These are phyloP conservation scores for Poecile atricapillus DNA, from an alignment of 2,113 vertebrate species.

Conservation along the genomic window DNA sequence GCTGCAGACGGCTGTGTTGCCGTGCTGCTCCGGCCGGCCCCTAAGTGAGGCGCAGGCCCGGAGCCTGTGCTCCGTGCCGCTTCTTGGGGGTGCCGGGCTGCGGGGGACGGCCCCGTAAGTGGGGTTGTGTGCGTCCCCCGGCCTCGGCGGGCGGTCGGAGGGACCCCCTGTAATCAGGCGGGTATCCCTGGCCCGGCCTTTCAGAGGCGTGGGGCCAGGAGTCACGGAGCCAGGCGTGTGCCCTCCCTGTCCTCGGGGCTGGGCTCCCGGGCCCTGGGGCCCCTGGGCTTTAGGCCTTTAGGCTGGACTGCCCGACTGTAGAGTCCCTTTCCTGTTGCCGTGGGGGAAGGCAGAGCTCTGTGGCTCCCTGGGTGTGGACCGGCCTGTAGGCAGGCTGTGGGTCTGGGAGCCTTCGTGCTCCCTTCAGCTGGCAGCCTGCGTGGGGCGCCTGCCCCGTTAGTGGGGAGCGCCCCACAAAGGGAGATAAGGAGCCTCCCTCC, in stretches of 20 bases:
- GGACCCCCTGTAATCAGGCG: no score
- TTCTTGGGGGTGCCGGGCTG: background rate
- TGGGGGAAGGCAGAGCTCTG: background rate
- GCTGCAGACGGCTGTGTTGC: background rate
- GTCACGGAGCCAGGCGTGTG: no score
- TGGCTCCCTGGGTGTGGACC: background rate
- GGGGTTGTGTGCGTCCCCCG: background rate
- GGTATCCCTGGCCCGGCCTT: no score
- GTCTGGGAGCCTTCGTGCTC: background rate
- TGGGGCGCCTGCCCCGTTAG: fast-evolving
- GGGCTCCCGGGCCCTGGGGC: background rate
- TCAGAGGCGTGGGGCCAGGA: no score
- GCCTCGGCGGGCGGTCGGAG: background rate
- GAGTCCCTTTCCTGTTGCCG: no score
- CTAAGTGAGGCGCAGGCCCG: background rate
- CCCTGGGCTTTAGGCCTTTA: background rate
- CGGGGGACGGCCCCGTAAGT: no score
- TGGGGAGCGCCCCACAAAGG: background rate
- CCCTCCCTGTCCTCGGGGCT: no score
- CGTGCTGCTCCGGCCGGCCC: background rate
- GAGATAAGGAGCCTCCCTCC: background rate
- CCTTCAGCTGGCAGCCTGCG: background rate
- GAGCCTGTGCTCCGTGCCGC: background rate
- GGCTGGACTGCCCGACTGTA: background rate
- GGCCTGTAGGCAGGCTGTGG: background rate